Base-by-base conservation (phyloP, 2,113 vertebrate species). In the Lates calcarifer region DNA sequence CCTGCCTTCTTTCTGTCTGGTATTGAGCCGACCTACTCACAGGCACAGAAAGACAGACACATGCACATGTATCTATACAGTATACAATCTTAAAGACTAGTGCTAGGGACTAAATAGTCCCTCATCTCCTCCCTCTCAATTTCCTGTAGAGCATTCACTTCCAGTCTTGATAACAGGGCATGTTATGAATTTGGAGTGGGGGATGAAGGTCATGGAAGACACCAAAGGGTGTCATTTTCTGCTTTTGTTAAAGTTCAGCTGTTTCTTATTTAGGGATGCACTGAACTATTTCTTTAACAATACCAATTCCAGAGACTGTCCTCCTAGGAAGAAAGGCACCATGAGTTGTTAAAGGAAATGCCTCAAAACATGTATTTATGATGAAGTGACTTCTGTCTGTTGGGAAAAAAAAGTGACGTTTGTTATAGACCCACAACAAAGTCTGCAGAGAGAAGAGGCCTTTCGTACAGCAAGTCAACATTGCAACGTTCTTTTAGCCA, bases 151-250 rank as follows among this genome's bases (percentile, higher is more conserved):
- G 51, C 28, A 9, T 22, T 53, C 17, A 24, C 26, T 58, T 68
- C 12, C 24, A 47, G 20, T 5, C 45, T 47, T 49, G 26, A 49
- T 26, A 43, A 33, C 20, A 35, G 13, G 3, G 22, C 3, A 15
- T 14, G 14, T 43, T 31, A 26, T 67, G 31, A 70, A 62, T 47
- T 29, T 10, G 13, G 12, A 37, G 33, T 41, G 20, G 18, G 49
- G 7, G 28, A 77, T 69, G 58, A 65, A 76, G 64, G 22, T 66
- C 47, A 81, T 67, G 20, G 55, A 62, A 17, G 28, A 65, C 33
- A 17, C n/a, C 61, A 45, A 73, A 3, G 15, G 28, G 10, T 61
- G 49, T 77, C 55, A 68, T 20, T 68, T 82, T 29, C 28, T 35
- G 62, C 55, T 53, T 61, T 60, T 53, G 41, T 57, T 58, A 39